phyloP scores from a whole-genome alignment of 2,888 invertebrate genomes.

The Ennomos erosarius region DNA sequence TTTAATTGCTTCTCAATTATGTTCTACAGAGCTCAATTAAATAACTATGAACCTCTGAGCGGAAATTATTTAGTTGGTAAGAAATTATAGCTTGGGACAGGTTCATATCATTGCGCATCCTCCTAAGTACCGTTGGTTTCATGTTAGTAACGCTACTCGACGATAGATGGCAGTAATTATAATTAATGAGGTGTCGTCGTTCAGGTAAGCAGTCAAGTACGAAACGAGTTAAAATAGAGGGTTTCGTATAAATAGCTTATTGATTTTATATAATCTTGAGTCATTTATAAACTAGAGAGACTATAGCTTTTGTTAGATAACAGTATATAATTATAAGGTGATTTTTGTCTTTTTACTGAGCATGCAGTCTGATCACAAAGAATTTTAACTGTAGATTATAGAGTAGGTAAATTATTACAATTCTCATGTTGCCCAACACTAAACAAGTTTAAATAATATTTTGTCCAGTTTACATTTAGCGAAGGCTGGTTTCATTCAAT shows the following conservation, averaged over 20 bases:
- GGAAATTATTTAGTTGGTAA: constrained; percentile 17
- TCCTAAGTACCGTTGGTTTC: constrained; percentile 50
- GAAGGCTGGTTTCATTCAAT: too few species aligned
- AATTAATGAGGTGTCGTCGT: constrained; percentile 10
- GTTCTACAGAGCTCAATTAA: constrained; percentile 49
- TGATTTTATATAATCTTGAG: constrained; percentile 1
- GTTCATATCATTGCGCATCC: constrained; percentile 36
- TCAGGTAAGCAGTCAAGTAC: constrained; percentile 8
- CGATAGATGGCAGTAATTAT: constrained; percentile 60
- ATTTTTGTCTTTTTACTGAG: too few species aligned
- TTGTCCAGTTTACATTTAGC: too few species aligned
- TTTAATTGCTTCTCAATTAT: constrained; percentile 32
- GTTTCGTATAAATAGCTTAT: constrained; percentile 19
- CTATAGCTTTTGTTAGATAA: too few species aligned
- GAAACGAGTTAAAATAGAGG: constrained; percentile 4
- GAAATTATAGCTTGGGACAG: constrained; percentile 46
- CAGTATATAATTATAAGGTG: too few species aligned
- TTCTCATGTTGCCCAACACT: too few species aligned
- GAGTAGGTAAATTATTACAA: too few species aligned
- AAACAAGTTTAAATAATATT: too few species aligned
- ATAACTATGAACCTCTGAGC: constrained; percentile 43
- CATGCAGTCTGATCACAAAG: too few species aligned
- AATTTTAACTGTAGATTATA: too few species aligned
- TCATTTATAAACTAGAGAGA: not conserved
- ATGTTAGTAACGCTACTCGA: constrained; percentile 51